phyloP scores from a whole-genome alignment of 2,797 vertebrate species.

The Ctenopoma kingsleyae region DNA sequence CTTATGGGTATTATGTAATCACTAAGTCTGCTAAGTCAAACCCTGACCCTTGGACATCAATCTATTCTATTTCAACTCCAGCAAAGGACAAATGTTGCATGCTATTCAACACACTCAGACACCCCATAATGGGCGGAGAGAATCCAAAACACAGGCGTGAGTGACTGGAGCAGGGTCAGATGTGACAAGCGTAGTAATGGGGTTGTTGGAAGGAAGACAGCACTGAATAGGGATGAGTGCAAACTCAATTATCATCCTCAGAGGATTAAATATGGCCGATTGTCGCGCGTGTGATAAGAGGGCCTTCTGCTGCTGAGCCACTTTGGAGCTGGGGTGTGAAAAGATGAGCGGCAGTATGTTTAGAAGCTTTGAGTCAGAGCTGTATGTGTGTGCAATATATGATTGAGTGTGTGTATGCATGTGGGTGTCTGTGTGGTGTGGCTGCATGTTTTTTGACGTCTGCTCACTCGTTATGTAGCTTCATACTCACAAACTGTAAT shows the following conservation, averaged over 20 bases:
- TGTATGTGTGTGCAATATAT: constrained; percentile 10
- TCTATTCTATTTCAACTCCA: constrained; percentile 35
- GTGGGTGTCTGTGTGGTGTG: constrained; percentile 15
- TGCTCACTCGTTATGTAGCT: constrained; percentile 22
- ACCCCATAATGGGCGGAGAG: constrained; percentile 31
- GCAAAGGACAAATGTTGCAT: constrained; percentile 13
- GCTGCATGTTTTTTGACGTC: constrained; percentile 40
- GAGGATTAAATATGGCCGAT: constrained; percentile 79
- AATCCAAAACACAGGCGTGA: constrained; percentile 11
- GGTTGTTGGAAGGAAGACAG: constrained; percentile 41
- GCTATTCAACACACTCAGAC: constrained; percentile 18
- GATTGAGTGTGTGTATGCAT: constrained; percentile 21
- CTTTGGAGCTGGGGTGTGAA: constrained; percentile 47
- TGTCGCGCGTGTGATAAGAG: constrained; percentile 72
- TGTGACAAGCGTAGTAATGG: constrained; percentile 74
- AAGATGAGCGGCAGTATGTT: constrained; percentile 49
- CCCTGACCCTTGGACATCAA: constrained; percentile 41
- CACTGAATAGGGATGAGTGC: constrained; percentile 64
- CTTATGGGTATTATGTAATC: constrained; percentile 18
- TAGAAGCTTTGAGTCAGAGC: constrained; percentile 41
- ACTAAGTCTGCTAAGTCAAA: constrained; percentile 30
- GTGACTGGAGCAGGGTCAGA: constrained; percentile 64
- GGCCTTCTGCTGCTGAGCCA: constrained; percentile 57
- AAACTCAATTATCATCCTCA: constrained; percentile 79
- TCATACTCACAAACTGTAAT: constrained; percentile 2